Percentiles rank a stretch among this genome's conserved stretches.
Evolutionary conservation across 2,888 invertebrate species (phyloP).

Genomic region (Heliconius charithonia): DNA sequence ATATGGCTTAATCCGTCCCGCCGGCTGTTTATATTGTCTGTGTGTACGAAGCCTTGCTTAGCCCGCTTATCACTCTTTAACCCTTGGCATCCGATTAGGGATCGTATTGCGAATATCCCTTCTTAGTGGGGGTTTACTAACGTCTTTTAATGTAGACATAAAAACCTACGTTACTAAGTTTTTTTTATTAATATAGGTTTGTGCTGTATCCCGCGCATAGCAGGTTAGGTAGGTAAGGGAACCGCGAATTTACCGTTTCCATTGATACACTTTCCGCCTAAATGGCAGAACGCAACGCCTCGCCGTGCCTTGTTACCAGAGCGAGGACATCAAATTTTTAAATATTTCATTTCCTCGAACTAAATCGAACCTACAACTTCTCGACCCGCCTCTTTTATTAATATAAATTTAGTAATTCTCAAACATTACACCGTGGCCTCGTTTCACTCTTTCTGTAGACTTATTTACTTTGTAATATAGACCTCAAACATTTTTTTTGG

Average conservation of each 20-base stretch:
- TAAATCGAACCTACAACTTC: too few species aligned
- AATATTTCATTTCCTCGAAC: too few species aligned
- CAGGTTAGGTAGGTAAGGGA: too few species aligned
- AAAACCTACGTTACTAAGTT: not conserved
- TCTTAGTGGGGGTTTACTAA: constrained; percentile 44
- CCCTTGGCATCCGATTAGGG: constrained; percentile 47
- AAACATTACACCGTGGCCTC: not conserved
- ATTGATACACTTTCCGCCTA: too few species aligned
- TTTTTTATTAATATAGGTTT: too few species aligned
- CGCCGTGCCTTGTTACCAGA: too few species aligned
- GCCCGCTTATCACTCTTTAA: constrained; percentile 47
- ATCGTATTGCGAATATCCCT: constrained; percentile 46
- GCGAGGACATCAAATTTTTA: too few species aligned
- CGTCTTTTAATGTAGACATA: constrained; percentile 28
- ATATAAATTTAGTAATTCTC: not conserved
- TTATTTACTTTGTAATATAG: not conserved
- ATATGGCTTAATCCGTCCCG: constrained; percentile 38
- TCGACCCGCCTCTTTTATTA: not conserved
- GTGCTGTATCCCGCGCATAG: too few species aligned
- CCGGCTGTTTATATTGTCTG: constrained; percentile 38
- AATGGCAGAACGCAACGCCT: too few species aligned
- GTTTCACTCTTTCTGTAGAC: not conserved
- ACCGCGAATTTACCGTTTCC: too few species aligned
- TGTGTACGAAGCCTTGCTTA: constrained; percentile 46
- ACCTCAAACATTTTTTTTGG: not conserved